Base-by-base conservation (phyloP, 2,888 invertebrate species). In the Chymomyza procnemis region DNA sequence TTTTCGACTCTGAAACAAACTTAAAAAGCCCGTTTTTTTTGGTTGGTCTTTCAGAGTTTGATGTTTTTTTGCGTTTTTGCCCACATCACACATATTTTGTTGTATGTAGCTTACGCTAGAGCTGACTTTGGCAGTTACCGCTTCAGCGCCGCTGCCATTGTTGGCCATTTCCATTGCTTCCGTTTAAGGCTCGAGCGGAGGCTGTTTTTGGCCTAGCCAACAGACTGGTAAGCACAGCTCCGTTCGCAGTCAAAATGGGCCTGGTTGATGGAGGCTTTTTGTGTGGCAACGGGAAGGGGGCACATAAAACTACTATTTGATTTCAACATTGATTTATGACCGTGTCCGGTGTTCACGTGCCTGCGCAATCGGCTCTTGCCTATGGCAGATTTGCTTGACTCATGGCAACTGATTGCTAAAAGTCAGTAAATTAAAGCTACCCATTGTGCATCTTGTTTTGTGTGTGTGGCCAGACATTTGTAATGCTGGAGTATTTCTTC, bases 271-370 rank as follows among this genome's bases (percentile, higher is more conserved):
- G 19, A 21, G 14, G 21, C 3, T 14, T 54, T 26, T 58, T 66
- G 59, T 61, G n/a, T n/a, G n/a, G n/a, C n/a, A n/a, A n/a, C n/a
- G n/a, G n/a, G n/a, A n/a, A n/a, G n/a, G 66, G 9, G 69, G 63
- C 58, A 69, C 66, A 79, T 63, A 79, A 68, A 82, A 82, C 79
- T 77, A 79, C 81, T 82, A 87, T 84, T 87, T 84, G 87, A 87
- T 84, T 84, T 75, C 85, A 80, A 75, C 83, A 85, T 87, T 84
- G 83, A 84, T 84, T 84, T 84, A 84, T 87, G 83, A 86, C 80
- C 87, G 69, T 84, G 86, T 82, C 81, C 86, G 81, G 79, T 41
- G 34, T 76, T 76, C 86, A 82, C 81, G 81, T 82, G 50, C 52
- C 34, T 12, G 59, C 59, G 46, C 54, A 26, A 56, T 18, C 54